Conservation (phyloP, 2,113 vertebrate genomes). For the Otolemur garnettii region DNA sequence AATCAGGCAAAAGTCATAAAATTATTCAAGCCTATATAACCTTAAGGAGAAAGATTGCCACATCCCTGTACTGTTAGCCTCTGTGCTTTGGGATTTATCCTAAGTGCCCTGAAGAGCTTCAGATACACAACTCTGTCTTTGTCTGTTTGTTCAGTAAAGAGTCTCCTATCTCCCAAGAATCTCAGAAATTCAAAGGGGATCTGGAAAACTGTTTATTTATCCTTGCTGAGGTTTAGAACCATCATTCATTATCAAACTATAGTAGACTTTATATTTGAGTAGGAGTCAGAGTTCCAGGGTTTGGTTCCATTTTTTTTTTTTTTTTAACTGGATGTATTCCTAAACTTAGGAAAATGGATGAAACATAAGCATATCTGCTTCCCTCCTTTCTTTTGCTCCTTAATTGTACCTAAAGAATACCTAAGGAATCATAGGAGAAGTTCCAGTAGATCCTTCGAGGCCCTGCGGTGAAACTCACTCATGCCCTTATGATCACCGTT, state of each 20-base stretch:
- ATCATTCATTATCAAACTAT: not conserved
- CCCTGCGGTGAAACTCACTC: not conserved
- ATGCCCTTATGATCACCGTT: fast-evolving
- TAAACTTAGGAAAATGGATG: constrained; percentile 32
- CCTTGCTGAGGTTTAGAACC: not conserved
- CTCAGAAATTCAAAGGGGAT: constrained; percentile 25
- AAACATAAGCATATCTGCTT: not conserved
- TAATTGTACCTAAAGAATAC: not conserved
- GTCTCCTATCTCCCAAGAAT: constrained; percentile 50
- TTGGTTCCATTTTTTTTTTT: not conserved
- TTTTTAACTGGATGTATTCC: not conserved
- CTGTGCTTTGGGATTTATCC: not conserved
- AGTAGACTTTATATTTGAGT: not conserved
- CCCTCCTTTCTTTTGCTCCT: not conserved
- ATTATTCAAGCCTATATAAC: not conserved
- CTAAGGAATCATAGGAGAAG: not conserved
- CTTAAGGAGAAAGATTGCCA: constrained; percentile 34
- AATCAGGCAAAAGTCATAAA: constrained; percentile 50
- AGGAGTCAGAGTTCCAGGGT: not conserved
- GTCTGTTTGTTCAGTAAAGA: constrained; percentile 34
- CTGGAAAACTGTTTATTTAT: constrained; percentile 56
- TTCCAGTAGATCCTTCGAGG: not conserved
- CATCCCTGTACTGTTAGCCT: not conserved
- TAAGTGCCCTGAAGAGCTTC: constrained; percentile 29
- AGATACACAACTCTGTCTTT: constrained; percentile 11